phyloP scores from a whole-genome alignment of 2,113 vertebrate species.

The Anser cygnoides region DNA sequence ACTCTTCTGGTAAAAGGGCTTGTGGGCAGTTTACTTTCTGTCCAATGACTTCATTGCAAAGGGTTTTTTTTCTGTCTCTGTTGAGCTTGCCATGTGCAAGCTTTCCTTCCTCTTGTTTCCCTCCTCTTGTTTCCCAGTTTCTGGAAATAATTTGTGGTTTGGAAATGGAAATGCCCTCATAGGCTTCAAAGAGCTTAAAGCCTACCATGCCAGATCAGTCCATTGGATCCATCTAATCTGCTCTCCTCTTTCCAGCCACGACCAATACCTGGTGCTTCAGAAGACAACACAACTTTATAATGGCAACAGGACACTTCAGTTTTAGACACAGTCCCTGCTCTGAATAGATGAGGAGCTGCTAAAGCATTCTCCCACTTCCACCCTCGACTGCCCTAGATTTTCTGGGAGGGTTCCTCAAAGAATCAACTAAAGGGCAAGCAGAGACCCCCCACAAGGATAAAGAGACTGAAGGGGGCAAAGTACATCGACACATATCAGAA shows the following conservation, averaged over 20 bases:
- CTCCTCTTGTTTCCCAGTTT: slow-evolving; percentile 72
- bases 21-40: slow-evolving; percentile 71
- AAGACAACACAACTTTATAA: background rate
- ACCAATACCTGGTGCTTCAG: slow-evolving; percentile 37
- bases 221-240: slow-evolving; percentile 52
- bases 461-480: slow-evolving; percentile 34
- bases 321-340: background rate
- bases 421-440: slow-evolving; percentile 8
- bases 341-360: background rate
- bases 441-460: background rate
- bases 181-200: slow-evolving; percentile 67
- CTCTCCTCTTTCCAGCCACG: slow-evolving; percentile 31
- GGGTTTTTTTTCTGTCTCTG: slow-evolving; percentile 58
- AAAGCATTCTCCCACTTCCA: background rate
- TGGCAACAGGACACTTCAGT: background rate
- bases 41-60: slow-evolving; percentile 73
- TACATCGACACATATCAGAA: slow-evolving; percentile 16
- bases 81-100: slow-evolving; percentile 68
- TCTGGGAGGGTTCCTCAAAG: slow-evolving; percentile 5
- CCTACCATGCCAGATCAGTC: slow-evolving; percentile 62
- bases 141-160: slow-evolving; percentile 79
- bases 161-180: slow-evolving; percentile 69
- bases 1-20: slow-evolving; percentile 73
- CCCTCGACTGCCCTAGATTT: background rate
- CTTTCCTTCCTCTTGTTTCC: slow-evolving; percentile 70